Evolutionary conservation across 2,797 vertebrate genomes (phyloP).

Genomic region (Acomys russatus): DNA sequence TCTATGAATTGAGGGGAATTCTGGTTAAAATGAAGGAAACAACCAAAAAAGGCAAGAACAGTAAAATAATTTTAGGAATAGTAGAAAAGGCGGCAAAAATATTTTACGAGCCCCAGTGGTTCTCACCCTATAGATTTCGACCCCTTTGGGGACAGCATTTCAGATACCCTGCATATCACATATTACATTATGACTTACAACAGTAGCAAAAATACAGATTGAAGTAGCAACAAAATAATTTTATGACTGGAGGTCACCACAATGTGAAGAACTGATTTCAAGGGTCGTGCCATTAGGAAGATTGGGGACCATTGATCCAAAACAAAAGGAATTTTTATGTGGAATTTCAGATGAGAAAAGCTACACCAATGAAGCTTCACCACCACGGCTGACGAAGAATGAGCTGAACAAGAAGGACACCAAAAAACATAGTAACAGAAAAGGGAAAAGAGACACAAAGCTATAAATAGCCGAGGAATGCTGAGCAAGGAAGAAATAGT

Average conservation of each 20-base stretch:
- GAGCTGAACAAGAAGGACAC: not conserved
- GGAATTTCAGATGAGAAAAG: not conserved
- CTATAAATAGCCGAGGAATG: not conserved
- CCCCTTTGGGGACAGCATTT: not conserved
- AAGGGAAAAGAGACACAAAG: not conserved
- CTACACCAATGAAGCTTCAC: not conserved
- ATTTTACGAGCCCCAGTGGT: not conserved
- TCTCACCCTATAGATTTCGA: not conserved
- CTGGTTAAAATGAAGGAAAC: not conserved
- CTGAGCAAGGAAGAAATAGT: not conserved
- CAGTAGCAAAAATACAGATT: not conserved
- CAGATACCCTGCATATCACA: not conserved
- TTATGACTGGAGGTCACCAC: not conserved
- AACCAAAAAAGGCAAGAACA: not conserved
- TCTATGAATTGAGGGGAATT: not conserved
- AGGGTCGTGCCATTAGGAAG: not conserved
- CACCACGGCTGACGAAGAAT: not conserved
- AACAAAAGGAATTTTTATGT: not conserved
- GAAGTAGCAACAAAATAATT: not conserved
- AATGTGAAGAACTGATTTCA: not conserved
- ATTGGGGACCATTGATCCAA: not conserved
- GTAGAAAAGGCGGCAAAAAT: not conserved
- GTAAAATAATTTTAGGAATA: not conserved
- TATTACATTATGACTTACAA: not conserved
- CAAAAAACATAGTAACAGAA: not conserved